Base-by-base conservation (phyloP, 2,113 vertebrate species). In the Bubo blakistoni region DNA sequence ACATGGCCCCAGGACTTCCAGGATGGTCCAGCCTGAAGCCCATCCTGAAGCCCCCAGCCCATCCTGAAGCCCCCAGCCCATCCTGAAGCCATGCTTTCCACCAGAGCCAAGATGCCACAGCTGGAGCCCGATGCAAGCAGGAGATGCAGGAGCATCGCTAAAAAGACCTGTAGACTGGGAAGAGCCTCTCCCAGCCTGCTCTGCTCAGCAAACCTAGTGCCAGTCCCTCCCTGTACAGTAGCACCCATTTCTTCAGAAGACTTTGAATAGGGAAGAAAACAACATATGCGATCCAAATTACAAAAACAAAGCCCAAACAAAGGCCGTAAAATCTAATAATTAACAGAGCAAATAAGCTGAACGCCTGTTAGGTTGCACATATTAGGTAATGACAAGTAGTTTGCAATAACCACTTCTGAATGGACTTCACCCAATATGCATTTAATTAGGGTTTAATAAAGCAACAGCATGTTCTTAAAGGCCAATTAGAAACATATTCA, bases 401-500 rank as follows among this genome's bases (percentile, higher is more conserved):
- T 95, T 0, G 9, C 82, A 94, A 81, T 95, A 97, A 96, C 92
- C 80, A 92, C 95, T 97, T 96, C 93, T 96, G 96, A 97, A 97
- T 95, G 88, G 92, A 79, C 65, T 89, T 81, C 77, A 88, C 88
- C 81, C 95, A 97, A 96, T 97, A 94, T 97, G 97, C 90, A 78
- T 97, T 97, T 97, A 98, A 97, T 97, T 97, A 97, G 94, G 83
- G 72, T 95, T 98, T 98, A 97, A 98, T 97, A 97, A 97, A 97
- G 96, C 95, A 91, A 95, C 96, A 97, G 94, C 92, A 62, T 97
- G 96, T 96, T 97, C 95, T 97, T 95, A 97, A 95, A 97, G 95
- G 96, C 91, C 97, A 97, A 97, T 98, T 97, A 98, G 96, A 98
- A 98, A 97, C 97, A 98, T 95, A 96, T 96, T 96, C 96, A 93